Evolutionary conservation across 2,797 vertebrate species (phyloP), one percentile per base, ranked within the genome.

Genomic region (Leptoclinus maculatus): DNA sequence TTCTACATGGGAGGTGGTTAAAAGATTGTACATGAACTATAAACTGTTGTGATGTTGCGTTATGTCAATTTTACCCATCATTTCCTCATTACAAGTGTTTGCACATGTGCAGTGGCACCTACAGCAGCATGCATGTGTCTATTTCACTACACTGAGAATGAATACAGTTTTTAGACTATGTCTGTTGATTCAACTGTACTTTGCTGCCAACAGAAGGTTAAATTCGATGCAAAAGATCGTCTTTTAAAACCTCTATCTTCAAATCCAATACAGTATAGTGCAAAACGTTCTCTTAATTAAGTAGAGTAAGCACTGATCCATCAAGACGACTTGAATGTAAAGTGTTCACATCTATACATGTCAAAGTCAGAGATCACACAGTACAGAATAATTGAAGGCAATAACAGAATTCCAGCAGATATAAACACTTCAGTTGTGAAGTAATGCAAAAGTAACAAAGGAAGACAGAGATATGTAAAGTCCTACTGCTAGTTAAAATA

Each of bases 301-400:
- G 21, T 27, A 63, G 27, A 62, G 58, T 39, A 66, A 38, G 25
- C 21, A 4, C n/a, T 59, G 66, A 81, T 76, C 38, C 51, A 13
- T 56, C 1, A 3, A 72, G 39, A 68, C 66, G 58, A 63, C 36
- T 23, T 29, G 38, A 53, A 57, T 53, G 53, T 0, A 21, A 74
- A 45, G 32, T 45, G 45, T 58, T 79, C 34, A 72, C 51, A 56
- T 71, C 32, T 21, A 51, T 73, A 34, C 7, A 53, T 45, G 71
- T 75, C 36, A 38, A 54, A 65, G 64, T 66, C 59, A 60, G 63
- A 57, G 54, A 83, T 79, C 54, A 69, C 16, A 32, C 19, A 34
- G 56, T 68, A 72, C 36, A 43, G 43, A 60, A 65, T 68, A 67
- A 70, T 38, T 51, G 36, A 72, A 36, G 21, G 51, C 21, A 73